phyloP scores from a whole-genome alignment of 2,888 invertebrate genomes.

The Platynereis dumerilii region DNA sequence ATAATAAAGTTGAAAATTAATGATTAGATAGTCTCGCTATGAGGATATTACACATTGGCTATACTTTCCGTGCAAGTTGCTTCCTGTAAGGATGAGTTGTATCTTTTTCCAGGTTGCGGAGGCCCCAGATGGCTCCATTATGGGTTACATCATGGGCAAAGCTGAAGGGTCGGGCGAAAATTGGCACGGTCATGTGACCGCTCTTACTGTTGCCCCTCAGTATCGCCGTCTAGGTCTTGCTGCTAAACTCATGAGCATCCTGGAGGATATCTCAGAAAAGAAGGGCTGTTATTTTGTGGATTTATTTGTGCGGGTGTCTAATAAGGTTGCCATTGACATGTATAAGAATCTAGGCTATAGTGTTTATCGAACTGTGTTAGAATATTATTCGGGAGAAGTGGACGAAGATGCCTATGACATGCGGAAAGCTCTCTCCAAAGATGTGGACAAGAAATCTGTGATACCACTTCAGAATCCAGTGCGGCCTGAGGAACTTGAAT shows the following conservation, averaged over 20 bases:
- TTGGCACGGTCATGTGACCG: slow-evolving; percentile 99
- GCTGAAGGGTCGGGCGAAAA: slow-evolving; percentile 94
- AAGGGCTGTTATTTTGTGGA: slow-evolving; percentile 97
- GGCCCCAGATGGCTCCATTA: slow-evolving; percentile 92
- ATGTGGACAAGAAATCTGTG: slow-evolving; percentile 88
- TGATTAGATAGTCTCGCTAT: too few species aligned
- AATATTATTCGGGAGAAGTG: slow-evolving; percentile 90
- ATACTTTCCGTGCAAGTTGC: too few species aligned
- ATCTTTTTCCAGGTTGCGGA: slow-evolving; percentile 98
- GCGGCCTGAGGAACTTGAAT: slow-evolving; percentile 90
- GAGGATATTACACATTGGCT: too few species aligned
- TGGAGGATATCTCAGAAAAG: slow-evolving; percentile 96
- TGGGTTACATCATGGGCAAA: slow-evolving; percentile 99
- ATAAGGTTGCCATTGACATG: slow-evolving; percentile 97
- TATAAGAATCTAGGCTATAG: slow-evolving; percentile 95
- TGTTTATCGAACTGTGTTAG: slow-evolving; percentile 92
- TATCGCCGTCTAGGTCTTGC: slow-evolving; percentile 92
- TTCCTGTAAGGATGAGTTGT: too few species aligned
- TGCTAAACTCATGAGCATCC: slow-evolving; percentile 87
- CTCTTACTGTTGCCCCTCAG: slow-evolving; percentile 93
- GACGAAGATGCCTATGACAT: slow-evolving; percentile 99
- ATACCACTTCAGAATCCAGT: slow-evolving; percentile 94
- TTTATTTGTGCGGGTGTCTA: slow-evolving; percentile 96
- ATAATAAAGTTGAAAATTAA: too few species aligned
- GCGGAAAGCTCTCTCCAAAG: slow-evolving; percentile 95